phyloP scores from a whole-genome alignment of 64 coral and sea anemone species.

The Hydrozoanthus tunicans region DNA sequence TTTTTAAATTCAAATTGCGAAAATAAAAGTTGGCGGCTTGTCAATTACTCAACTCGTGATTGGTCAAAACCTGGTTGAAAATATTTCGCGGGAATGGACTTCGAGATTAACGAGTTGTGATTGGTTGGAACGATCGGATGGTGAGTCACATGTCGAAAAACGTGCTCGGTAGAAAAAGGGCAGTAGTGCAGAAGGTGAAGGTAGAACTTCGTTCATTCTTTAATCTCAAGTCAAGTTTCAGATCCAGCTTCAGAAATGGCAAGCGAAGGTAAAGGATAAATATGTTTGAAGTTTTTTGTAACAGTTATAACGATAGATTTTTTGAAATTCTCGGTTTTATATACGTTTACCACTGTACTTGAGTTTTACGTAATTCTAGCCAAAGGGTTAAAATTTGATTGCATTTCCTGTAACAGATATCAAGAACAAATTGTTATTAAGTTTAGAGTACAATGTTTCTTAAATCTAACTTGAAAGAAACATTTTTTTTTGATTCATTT shows the following conservation, averaged over 20 bases:
- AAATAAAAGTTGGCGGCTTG: background rate
- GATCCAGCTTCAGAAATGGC: background rate
- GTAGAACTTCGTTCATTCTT: no score
- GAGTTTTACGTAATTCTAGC: background rate
- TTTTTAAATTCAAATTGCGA: constrained; percentile 7
- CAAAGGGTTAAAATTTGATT: no score
- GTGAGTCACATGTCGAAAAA: background rate
- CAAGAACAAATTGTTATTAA: background rate
- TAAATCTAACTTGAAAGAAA: background rate
- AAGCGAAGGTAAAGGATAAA: constrained; percentile 60
- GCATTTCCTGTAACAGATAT: background rate
- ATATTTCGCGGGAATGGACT: constrained; percentile 29
- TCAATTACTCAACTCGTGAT: background rate
- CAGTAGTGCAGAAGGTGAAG: no score
- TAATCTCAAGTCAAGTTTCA: background rate
- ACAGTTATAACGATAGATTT: background rate
- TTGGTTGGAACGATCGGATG: constrained; percentile 5
- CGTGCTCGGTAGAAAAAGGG: background rate
- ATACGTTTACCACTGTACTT: background rate
- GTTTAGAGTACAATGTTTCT: background rate
- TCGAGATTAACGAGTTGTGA: background rate
- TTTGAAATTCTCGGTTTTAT: background rate
- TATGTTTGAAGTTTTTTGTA: background rate
- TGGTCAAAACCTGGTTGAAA: constrained; percentile 5
- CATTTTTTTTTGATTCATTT: background rate